Evolutionary conservation across 2,797 vertebrate species (phyloP).

Genomic region (Eulemur albifrons): DNA sequence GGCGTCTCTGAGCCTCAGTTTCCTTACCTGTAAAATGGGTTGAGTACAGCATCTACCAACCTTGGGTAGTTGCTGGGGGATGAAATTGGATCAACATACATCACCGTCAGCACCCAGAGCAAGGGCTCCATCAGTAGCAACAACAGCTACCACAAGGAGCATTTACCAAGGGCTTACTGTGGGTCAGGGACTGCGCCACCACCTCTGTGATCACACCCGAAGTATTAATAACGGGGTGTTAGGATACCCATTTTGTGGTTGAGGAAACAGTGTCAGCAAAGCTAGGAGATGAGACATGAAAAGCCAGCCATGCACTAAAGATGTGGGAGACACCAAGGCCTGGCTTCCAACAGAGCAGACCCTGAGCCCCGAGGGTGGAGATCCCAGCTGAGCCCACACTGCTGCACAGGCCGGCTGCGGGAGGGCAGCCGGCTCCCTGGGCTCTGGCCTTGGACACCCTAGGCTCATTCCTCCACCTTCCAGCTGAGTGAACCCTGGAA

Average conservation of each 20-base stretch:
- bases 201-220: no score
- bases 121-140: background rate
- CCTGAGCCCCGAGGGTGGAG: background rate
- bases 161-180: background rate
- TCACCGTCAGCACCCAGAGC: background rate
- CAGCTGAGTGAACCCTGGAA: background rate
- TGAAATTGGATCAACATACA: background rate
- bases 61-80: background rate
- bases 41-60: background rate
- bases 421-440: fast-evolving
- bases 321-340: background rate
- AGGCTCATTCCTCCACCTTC: background rate
- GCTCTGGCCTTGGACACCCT: background rate
- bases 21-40: background rate
- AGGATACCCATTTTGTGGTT: background rate
- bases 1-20: background rate
- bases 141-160: background rate
- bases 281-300: background rate
- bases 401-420: fast-evolving
- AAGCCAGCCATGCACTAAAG: background rate
- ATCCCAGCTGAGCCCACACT: fast-evolving
- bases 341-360: background rate
- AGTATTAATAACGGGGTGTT: no score
- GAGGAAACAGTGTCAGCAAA: background rate
- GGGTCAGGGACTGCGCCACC: background rate